phyloP scores from a whole-genome alignment of 2,113 vertebrate species.

The Todiramphus chloris region DNA sequence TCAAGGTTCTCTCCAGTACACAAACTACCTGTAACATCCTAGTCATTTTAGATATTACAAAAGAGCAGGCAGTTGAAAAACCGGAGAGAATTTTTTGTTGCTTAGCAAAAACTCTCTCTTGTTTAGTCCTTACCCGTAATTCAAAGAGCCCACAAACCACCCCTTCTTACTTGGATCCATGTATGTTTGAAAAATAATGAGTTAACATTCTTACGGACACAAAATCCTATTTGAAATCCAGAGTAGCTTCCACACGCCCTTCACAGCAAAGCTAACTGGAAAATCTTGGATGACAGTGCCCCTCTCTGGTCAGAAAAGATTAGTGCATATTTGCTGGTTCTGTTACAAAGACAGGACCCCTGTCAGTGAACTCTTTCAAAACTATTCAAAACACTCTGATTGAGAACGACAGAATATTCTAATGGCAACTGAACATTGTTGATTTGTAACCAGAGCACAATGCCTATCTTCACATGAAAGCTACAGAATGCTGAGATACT shows the following conservation, averaged over 20 bases:
- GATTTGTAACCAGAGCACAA: rapidly evolving
- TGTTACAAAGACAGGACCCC: background rate
- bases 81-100: background rate
- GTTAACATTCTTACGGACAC: background rate
- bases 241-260: background rate
- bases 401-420: background rate
- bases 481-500: background rate
- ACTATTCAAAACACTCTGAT: background rate
- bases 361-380: background rate
- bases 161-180: background rate
- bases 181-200: background rate
- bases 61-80: background rate
- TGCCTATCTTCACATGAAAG: background rate
- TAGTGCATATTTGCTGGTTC: background rate
- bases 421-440: background rate
- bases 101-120: background rate
- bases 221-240: background rate
- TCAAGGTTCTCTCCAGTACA: background rate
- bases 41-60: background rate
- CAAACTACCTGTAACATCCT: background rate
- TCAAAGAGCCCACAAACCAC: background rate
- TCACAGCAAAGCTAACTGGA: background rate
- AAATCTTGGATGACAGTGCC: constrained; percentile 73
- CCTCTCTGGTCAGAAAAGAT: constrained; percentile 62
- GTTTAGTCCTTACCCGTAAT: background rate